Evolutionary conservation across 2,888 invertebrate species (phyloP).

Genomic region (Dorcus parallelipipedus): DNA sequence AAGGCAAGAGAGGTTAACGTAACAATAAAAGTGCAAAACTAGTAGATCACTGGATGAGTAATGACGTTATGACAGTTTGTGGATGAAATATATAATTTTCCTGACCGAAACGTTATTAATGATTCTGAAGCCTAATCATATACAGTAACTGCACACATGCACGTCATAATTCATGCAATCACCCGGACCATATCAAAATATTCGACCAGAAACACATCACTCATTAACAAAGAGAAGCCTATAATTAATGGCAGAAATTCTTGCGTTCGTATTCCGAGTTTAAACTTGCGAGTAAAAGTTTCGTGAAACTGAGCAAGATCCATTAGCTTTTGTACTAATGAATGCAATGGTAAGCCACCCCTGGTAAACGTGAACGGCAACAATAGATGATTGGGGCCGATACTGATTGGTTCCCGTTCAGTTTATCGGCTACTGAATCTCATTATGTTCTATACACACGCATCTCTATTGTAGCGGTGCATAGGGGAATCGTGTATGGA

Average conservation of each 20-base stretch:
- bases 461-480: slow-evolving; percentile 39
- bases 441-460: slow-evolving; percentile 42
- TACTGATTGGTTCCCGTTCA: slow-evolving; percentile 40
- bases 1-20: too few species aligned
- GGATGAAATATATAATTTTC: slow-evolving; percentile 47
- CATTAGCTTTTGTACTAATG: slow-evolving; percentile 15
- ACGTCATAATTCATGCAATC: slow-evolving; percentile 18
- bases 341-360: slow-evolving; percentile 25
- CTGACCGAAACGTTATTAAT: slow-evolving; percentile 46
- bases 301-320: too few species aligned
- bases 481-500: slow-evolving; percentile 32
- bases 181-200: slow-evolving; percentile 9
- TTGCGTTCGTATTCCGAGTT: too few species aligned
- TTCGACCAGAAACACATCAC: slow-evolving; percentile 4
- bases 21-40: not conserved
- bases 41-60: slow-evolving; percentile 33
- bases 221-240: not conserved
- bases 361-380: slow-evolving; percentile 29
- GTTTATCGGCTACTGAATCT: slow-evolving; percentile 44
- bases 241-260: too few species aligned
- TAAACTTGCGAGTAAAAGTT: too few species aligned
- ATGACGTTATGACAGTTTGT: slow-evolving; percentile 46
- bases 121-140: slow-evolving; percentile 40
- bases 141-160: slow-evolving; percentile 27
- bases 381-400: slow-evolving; percentile 38